Evolutionary conservation across 2,797 vertebrate species (phyloP).

Genomic region (Sebastes cheni): DNA sequence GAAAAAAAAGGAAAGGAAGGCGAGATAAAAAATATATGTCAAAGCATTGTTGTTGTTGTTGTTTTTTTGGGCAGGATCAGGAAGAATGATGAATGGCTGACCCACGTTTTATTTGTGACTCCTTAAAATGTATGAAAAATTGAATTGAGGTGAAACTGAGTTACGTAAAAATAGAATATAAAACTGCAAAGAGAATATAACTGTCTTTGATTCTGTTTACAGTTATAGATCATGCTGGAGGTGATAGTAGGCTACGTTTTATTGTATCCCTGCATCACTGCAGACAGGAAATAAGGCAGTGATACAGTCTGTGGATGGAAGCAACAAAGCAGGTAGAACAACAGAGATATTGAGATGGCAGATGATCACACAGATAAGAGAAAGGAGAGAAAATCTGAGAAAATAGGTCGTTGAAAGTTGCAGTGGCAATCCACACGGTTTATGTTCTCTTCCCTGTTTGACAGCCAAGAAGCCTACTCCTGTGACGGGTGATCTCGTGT

Average conservation of each 20-base stretch:
- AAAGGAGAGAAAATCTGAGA: background rate
- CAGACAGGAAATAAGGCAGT: background rate
- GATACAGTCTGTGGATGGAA: background rate
- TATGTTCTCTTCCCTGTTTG: background rate
- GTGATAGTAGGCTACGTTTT: background rate
- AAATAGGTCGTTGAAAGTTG: conserved; percentile 6
- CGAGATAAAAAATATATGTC: background rate
- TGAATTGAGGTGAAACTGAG: background rate
- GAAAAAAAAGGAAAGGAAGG: background rate
- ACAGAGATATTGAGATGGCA: background rate
- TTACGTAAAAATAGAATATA: background rate
- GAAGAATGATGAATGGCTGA: background rate
- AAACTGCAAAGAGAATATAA: background rate
- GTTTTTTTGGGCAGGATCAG: background rate
- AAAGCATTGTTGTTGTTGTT: background rate
- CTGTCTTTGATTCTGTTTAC: background rate
- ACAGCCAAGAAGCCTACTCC: background rate
- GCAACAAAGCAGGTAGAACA: background rate
- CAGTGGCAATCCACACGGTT: background rate
- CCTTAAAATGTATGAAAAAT: background rate
- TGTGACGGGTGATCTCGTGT: background rate
- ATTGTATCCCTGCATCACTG: background rate
- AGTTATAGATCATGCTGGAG: background rate
- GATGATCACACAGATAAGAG: conserved; percentile 5
- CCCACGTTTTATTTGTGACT: background rate